Evolutionary conservation across 2,888 invertebrate genomes (phyloP), one percentile per base, ranked within the genome.

Genomic region (Cylloceria caligata): DNA sequence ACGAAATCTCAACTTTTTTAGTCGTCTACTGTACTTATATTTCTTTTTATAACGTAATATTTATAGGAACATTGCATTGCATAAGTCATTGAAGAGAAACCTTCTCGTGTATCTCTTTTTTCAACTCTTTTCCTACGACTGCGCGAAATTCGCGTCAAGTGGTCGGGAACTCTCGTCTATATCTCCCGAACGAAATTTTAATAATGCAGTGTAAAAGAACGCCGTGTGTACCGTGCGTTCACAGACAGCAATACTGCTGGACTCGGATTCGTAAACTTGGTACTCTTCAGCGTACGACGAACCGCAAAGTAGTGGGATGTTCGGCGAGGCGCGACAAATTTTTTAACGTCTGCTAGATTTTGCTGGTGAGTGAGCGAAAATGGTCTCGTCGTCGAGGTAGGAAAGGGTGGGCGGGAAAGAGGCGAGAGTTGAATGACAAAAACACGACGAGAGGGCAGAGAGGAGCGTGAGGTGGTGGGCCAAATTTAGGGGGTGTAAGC

Each of bases 401-500:
- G 64, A 42, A 52, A 68, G 24, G 65, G 71, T 62, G 27, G 72
- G 62, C 80, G 82, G 72, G 75, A 72, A 75, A 45, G 71, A 68
- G 64, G 67, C 65, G 80, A 77, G 76, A n/a, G 67, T 60, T 57
- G 55, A 68, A 73, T 74, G 62, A 73, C 67, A 83, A 83, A 83
- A 83, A 73, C 72, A 73, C 68, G 65, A 75, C 72, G 74, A 24
- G 82, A 47, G 16, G 64, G 55, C 57, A 36, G 52, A 13, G 55
- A 11, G 57, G 57, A 45, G 69, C 2, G 62, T 45, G 67, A 72
- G 57, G 36, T 19, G 62, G 42, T 55, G 73, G 72, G 69, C 80
- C 76, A 83, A 83, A 83, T 83, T 83, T 80, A 80, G 77, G 83
- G 80, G 80, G 80, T 80, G 80, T 83, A 83, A 80, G 83, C 76